These are phyloP conservation scores for Hoplostethus mediterraneus DNA, from an alignment of 2,797 vertebrate species.

Conservation along the genomic window DNA sequence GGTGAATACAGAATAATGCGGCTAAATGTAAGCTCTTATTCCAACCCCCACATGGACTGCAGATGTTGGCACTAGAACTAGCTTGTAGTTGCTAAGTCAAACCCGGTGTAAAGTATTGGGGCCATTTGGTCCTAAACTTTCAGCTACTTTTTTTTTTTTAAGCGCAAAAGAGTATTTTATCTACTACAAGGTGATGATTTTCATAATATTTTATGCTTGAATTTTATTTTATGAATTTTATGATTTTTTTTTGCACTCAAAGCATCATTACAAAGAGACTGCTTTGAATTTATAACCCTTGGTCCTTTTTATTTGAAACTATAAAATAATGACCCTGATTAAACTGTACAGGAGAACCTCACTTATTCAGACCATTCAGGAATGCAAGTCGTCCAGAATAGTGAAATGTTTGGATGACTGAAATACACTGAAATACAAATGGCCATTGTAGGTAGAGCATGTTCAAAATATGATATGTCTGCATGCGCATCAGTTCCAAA, in stretches of 20 bases:
- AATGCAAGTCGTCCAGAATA: background rate
- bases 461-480: background rate
- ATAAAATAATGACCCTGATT: conserved; percentile 5
- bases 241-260: conserved; percentile 24
- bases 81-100: conserved; percentile 45
- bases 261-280: conserved; percentile 35
- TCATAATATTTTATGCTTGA: background rate
- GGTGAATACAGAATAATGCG: conserved; percentile 13
- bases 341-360: conserved; percentile 41
- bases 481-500: too few relatives aligned
- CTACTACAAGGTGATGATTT: background rate
- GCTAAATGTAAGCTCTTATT: conserved; percentile 34
- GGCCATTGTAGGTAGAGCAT: background rate
- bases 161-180: conserved; percentile 5
- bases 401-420: background rate
- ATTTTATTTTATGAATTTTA: too few relatives aligned
- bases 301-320: conserved; percentile 5
- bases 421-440: background rate
- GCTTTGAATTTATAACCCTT: conserved; percentile 31
- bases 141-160: conserved; percentile 7
- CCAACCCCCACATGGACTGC: conserved; percentile 69
- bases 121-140: conserved; percentile 57
- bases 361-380: conserved; percentile 27
- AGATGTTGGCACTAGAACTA: conserved; percentile 73
- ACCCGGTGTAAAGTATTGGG: conserved; percentile 62